Conservation (phyloP, 1,140 invertebrate genomes). For the Pogonognathellus flavescens region DNA sequence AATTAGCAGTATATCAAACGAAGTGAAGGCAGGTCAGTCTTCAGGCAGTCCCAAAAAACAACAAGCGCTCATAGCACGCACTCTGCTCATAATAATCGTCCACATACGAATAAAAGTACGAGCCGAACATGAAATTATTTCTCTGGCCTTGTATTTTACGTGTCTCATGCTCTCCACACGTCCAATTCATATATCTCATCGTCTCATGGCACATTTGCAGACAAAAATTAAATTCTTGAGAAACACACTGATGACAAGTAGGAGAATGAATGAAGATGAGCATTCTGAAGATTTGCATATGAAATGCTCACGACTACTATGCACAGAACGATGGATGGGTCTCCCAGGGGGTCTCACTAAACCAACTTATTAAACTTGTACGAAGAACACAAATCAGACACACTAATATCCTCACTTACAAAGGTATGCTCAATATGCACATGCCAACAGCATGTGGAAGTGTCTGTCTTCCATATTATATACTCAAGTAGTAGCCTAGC, state of each 20-base stretch:
- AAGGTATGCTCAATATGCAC: too few relatives aligned
- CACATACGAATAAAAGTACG: background rate
- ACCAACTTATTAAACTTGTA: background rate
- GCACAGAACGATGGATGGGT: background rate
- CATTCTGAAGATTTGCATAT: background rate
- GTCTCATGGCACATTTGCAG: too few relatives aligned
- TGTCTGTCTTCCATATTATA: too few relatives aligned
- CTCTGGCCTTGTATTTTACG: too few relatives aligned
- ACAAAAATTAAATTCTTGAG: too few relatives aligned
- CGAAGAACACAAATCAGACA: background rate
- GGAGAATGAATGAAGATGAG: conserved; percentile 1
- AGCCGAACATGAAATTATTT: too few relatives aligned
- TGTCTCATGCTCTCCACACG: too few relatives aligned
- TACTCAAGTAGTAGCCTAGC: too few relatives aligned
- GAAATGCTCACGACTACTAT: background rate
- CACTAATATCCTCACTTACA: background rate
- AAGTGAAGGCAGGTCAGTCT: background rate
- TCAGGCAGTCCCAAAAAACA: too few relatives aligned
- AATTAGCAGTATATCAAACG: background rate
- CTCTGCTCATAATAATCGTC: background rate
- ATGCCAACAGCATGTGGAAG: too few relatives aligned
- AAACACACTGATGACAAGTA: background rate
- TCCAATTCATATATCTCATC: too few relatives aligned
- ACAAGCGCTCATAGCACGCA: background rate
- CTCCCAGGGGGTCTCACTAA: background rate